A percentile compares a stretch with the other conserved stretches of the same genome.
These are phyloP conservation scores for Sminthopsis crassicaudata DNA, from an alignment of 2,113 vertebrate species.

Conservation along the genomic window DNA sequence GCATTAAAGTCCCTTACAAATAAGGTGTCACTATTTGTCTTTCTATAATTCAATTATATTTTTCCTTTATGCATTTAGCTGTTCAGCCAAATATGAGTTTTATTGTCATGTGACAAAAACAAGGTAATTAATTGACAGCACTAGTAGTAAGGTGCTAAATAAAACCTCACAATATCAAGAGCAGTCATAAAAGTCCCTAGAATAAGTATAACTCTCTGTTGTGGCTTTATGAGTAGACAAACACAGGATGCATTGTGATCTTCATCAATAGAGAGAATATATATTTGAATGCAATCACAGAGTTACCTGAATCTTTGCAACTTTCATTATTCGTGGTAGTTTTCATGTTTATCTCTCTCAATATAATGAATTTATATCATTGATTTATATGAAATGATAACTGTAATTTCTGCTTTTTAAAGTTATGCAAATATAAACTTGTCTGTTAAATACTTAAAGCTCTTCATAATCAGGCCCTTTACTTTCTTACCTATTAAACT, in stretches of 20 bases:
- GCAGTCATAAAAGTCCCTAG: background rate
- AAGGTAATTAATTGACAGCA: background rate
- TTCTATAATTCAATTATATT: background rate
- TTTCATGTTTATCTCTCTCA: background rate
- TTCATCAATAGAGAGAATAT: background rate
- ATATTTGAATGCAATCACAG: background rate
- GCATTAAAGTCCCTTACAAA: background rate
- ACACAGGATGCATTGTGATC: background rate
- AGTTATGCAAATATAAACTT: background rate
- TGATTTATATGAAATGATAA: background rate
- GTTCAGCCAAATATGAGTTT: background rate
- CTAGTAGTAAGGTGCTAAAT: background rate
- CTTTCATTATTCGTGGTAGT: background rate
- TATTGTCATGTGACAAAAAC: background rate
- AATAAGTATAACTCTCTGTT: background rate
- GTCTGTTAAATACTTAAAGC: background rate
- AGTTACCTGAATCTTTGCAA: background rate
- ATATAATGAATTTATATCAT: background rate
- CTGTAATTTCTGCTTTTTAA: background rate
- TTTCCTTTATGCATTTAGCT: background rate
- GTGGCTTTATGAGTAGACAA: background rate
- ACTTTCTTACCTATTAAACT: background rate
- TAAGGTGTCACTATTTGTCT: background rate
- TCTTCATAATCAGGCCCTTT: background rate
- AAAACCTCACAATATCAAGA: background rate